Conservation (phyloP, 2,113 vertebrate genomes). For the Forbesichthys papilliferus region DNA sequence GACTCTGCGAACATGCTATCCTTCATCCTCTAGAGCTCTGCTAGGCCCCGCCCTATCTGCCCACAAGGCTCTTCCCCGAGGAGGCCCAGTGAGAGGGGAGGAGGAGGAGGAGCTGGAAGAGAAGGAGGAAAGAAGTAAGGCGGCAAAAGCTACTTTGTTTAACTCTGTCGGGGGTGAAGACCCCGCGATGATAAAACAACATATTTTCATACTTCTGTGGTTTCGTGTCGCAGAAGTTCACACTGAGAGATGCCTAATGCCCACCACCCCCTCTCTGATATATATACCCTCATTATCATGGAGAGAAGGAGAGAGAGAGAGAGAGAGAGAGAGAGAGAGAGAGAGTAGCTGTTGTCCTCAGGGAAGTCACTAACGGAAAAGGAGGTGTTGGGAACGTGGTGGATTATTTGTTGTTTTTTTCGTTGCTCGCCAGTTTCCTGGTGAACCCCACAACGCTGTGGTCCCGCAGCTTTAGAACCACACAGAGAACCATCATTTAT, state of each 20-base stretch:
- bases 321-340: constrained; percentile 9
- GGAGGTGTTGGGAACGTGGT: neutral
- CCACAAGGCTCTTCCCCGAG: too few species aligned
- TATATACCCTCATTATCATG: constrained; percentile 64
- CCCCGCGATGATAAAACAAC: constrained; percentile 52
- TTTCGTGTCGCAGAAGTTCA: constrained; percentile 53
- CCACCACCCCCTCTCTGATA: constrained; percentile 51
- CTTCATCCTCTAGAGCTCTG: too few species aligned
- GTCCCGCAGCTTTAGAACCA: too few species aligned
- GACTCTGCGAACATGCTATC: too few species aligned
- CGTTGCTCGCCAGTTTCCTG: too few species aligned
- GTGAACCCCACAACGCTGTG: too few species aligned
- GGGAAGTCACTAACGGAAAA: neutral
- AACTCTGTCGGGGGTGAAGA: constrained; percentile 39
- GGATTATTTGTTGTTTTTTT: too few species aligned
- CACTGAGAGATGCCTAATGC: constrained; percentile 55
- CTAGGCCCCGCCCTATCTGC: too few species aligned
- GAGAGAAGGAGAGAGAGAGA: constrained; percentile 40
- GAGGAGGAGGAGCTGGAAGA: neutral
- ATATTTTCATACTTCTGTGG: constrained; percentile 39
- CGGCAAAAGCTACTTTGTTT: constrained; percentile 44
- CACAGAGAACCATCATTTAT: too few species aligned
- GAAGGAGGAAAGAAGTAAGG: neutral
- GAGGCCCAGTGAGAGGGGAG: neutral
- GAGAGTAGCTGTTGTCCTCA: neutral